These are phyloP conservation scores for Tribolium freemani DNA, from an alignment of 2,888 invertebrate species.

Conservation along the genomic window DNA sequence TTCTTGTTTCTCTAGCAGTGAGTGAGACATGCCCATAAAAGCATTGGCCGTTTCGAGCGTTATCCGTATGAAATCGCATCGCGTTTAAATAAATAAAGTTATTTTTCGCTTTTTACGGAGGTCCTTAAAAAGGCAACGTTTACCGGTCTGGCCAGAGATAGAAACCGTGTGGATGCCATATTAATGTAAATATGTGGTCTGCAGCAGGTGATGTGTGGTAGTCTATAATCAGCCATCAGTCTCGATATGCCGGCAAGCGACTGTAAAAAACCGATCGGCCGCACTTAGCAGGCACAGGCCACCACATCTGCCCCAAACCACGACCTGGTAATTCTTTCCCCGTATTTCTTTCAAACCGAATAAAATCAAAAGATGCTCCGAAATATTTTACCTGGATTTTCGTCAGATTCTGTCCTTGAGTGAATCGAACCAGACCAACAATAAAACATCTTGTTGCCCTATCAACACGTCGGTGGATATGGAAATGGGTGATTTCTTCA, in stretches of 20 bases:
- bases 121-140: slow-evolving; percentile 32
- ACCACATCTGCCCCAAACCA: slow-evolving; percentile 52
- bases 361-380: slow-evolving; percentile 57
- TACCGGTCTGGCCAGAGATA: slow-evolving; percentile 11
- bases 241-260: slow-evolving; percentile 60
- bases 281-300: slow-evolving; percentile 48
- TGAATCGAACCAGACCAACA: slow-evolving; percentile 44
- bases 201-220: slow-evolving; percentile 56
- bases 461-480: slow-evolving; percentile 12
- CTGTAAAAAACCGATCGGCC: slow-evolving; percentile 46
- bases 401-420: slow-evolving; percentile 54
- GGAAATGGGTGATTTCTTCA: not conserved
- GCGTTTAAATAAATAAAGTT: slow-evolving; percentile 33
- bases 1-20: no score
- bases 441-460: slow-evolving; percentile 30
- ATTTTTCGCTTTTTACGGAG: slow-evolving; percentile 27
- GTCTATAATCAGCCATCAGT: slow-evolving; percentile 60
- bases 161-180: slow-evolving; percentile 49
- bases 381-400: slow-evolving; percentile 59
- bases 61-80: not conserved
- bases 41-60: no score
- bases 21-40: no score
- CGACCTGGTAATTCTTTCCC: slow-evolving; percentile 52
- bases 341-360: slow-evolving; percentile 55
- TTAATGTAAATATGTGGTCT: slow-evolving; percentile 56